These are phyloP conservation scores for Lamellibrachia columna DNA, from an alignment of 2,888 invertebrate genomes.

Conservation along the genomic window DNA sequence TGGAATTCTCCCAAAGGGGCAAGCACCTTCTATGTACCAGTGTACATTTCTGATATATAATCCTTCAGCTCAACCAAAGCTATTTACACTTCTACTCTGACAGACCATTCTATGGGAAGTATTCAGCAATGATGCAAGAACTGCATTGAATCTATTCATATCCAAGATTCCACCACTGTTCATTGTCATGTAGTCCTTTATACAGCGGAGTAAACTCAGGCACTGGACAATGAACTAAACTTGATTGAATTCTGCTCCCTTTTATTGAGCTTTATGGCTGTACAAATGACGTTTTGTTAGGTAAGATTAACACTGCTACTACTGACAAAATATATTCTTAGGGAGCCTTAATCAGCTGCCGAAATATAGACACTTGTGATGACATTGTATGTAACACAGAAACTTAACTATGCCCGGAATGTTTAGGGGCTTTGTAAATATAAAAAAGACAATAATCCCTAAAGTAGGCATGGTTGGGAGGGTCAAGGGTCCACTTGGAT, in stretches of 20 bases:
- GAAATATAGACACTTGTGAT: no score
- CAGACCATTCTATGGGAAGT: neutral
- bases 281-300: no score
- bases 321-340: no score
- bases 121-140: neutral
- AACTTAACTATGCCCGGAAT: no score
- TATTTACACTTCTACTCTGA: neutral
- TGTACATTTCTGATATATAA: neutral
- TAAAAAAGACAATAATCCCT: no score
- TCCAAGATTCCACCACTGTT: neutral
- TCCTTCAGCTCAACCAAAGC: neutral
- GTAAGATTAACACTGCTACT: no score
- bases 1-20: neutral
- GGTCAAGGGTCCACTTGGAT: no score
- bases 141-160: neutral
- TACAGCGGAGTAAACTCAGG: neutral
- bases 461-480: no score
- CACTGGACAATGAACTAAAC: neutral
- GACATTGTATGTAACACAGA: no score
- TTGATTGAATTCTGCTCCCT: neutral
- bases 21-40: neutral
- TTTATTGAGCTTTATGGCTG: neutral
- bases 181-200: neutral
- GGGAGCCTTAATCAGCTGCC: no score
- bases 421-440: no score